Evolutionary conservation across 2,888 invertebrate species (phyloP).

Genomic region (Eulithis testata): DNA sequence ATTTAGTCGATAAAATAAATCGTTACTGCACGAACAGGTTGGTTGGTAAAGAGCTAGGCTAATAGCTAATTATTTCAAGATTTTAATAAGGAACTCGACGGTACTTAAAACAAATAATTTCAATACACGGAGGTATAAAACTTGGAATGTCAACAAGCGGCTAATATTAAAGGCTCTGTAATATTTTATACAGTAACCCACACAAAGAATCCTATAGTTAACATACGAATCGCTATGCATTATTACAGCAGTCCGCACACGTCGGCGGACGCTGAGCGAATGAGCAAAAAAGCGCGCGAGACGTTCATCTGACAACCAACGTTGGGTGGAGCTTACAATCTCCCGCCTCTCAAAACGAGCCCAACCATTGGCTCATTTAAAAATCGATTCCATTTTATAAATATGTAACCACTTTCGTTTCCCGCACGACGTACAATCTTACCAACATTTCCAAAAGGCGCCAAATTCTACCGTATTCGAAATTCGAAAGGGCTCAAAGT

Average conservation of each 20-base stretch:
- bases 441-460: conserved; percentile 44
- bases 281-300: conserved; percentile 74
- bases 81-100: conserved; percentile 1
- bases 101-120: not conserved
- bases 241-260: conserved; percentile 51
- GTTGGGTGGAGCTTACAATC: conserved; percentile 69
- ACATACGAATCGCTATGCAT: conserved; percentile 31
- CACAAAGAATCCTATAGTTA: conserved; percentile 30
- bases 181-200: conserved; percentile 18
- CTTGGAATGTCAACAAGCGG: conserved; percentile 27
- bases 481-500: conserved; percentile 43
- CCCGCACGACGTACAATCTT: conserved; percentile 44
- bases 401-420: conserved; percentile 81
- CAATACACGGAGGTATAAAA: conserved; percentile 12
- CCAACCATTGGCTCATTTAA: conserved; percentile 79
- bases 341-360: conserved; percentile 73
- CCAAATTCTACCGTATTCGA: conserved; percentile 44
- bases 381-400: conserved; percentile 85
- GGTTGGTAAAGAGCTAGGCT: not conserved
- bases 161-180: conserved; percentile 20
- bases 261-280: conserved; percentile 68
- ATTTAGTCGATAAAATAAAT: conserved; percentile 18
- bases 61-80: not conserved
- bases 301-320: conserved; percentile 75
- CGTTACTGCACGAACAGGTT: conserved; percentile 13